Evolutionary conservation across 1,140 invertebrate species (phyloP).

Genomic region (Phthorimaea operculella): DNA sequence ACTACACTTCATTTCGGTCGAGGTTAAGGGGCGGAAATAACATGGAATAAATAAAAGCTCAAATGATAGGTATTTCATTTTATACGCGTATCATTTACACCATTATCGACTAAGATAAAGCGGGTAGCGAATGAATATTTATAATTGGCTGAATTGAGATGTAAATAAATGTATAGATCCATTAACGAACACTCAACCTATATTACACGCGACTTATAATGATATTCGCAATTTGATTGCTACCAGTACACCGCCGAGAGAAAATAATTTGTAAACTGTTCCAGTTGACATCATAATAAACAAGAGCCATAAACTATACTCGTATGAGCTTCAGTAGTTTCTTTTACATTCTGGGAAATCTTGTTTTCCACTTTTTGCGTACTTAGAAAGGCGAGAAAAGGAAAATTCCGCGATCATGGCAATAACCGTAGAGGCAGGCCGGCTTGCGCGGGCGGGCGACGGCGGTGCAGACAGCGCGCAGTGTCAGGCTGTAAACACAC

Average conservation of each 20-base stretch:
- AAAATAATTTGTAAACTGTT: constrained; percentile 1
- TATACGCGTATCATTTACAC: constrained; percentile 23
- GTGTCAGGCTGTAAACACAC: background rate
- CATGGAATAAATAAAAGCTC: constrained; percentile 15
- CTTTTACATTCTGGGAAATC: too few relatives aligned
- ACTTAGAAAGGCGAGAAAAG: background rate
- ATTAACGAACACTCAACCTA: constrained; percentile 47
- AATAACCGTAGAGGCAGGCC: background rate
- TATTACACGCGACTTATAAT: constrained; percentile 39
- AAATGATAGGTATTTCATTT: constrained; percentile 19
- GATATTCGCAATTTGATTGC: constrained; percentile 34
- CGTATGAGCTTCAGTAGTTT: too few relatives aligned
- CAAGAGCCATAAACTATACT: background rate
- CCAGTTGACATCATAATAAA: background rate
- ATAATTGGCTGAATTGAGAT: constrained; percentile 54
- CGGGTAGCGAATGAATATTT: constrained; percentile 50
- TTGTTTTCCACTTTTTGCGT: too few relatives aligned
- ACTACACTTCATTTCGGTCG: background rate
- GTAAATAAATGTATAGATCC: constrained; percentile 58
- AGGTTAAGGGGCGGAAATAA: constrained; percentile 14
- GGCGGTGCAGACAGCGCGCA: too few relatives aligned
- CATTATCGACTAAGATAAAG: constrained; percentile 50
- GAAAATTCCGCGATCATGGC: background rate
- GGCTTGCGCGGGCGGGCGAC: background rate
- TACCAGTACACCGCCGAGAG: constrained; percentile 10